Percentiles rank a stretch among this genome's conserved stretches.
These are phyloP conservation scores for Amniataba percoides DNA, from an alignment of 2,797 vertebrate species.

Conservation along the genomic window DNA sequence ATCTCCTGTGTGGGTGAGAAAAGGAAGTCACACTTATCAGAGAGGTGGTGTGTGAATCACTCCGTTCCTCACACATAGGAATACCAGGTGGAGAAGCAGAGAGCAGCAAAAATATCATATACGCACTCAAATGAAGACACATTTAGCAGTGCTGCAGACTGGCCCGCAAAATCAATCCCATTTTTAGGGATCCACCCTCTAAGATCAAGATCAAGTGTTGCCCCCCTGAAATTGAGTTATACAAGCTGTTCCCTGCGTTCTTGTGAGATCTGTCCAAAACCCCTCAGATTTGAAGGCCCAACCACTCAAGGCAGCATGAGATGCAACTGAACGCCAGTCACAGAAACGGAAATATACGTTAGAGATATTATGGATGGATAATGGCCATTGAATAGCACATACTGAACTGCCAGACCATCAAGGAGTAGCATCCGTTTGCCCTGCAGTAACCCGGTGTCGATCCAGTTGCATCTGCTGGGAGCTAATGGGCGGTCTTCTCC, in stretches of 20 bases:
- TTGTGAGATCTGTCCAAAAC: conserved; percentile 9
- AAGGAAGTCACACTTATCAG: conserved; percentile 80
- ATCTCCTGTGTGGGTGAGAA: conserved; percentile 76
- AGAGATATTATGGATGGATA: neutral
- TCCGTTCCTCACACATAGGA: conserved; percentile 67
- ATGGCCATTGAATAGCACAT: conserved; percentile 28
- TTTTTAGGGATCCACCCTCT: conserved; percentile 16
- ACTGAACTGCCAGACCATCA: conserved; percentile 29
- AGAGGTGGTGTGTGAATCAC: conserved; percentile 80
- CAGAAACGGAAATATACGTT: neutral
- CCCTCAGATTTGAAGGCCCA: conserved; percentile 2
- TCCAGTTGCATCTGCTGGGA: conserved; percentile 37
- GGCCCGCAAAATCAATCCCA: conserved; percentile 25
- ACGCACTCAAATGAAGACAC: conserved; percentile 40
- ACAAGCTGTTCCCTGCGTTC: conserved; percentile 14
- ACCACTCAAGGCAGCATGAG: conserved; percentile 4
- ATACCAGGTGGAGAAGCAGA: conserved; percentile 74
- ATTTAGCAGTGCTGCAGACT: conserved; percentile 40
- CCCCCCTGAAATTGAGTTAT: conserved; percentile 3
- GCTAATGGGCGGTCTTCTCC: conserved; percentile 38
- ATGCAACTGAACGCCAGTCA: conserved; percentile 11
- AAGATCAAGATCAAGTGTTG: neutral
- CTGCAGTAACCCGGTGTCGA: conserved; percentile 33
- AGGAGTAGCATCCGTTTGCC: conserved; percentile 36
- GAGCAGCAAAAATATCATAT: conserved; percentile 60